Base-by-base conservation (phyloP, 2,888 invertebrate genomes). In the Alloscopus bannaensis region DNA sequence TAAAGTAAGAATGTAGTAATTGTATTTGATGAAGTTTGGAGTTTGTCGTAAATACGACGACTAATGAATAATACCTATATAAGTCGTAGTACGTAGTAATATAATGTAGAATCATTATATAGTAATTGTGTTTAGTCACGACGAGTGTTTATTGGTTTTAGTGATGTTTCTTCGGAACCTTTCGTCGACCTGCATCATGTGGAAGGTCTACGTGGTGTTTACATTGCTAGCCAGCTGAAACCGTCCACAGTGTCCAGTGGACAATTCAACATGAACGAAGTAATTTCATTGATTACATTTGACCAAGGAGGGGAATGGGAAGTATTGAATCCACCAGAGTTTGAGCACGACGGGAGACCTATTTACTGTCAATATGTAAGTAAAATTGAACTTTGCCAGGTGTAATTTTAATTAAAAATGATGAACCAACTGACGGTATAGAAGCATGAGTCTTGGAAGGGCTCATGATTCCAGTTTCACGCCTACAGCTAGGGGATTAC, bases 171-270 rank as follows among this genome's bases (percentile, higher is more conserved):
- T 0, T 93, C 94, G 83, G 94, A 95, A 83, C 90, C 94, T 0
- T 96, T 97, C 89, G 94, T 94, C 1, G 97, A 97, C 87, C 89
- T 97, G 0, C 95, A 96, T 88, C 94, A 93, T 87, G 94, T 97
- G 0, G 93, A 94, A 88, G 96, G 96, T 0, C 89, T 97, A 62
- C 91, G 93, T 55, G 97, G 97, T 0, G 94, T 97, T 85, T 97
- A 95, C 89, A 95, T 97, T 82, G 96, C 95, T 0, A 95, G 95
- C 0, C 93, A 93, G 87, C 91, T 96, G 0, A 89, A 90, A 2
- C 88, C 90, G 3, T 86, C 87, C 1, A 86, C 86, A 1, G 64
- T 76, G 18, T 71, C 68, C 20, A 84, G 60, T 55, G 77, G 57
- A 11, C 81, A 82, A 29, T 75, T 87, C 26, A 92, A 92, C 0